phyloP scores from a whole-genome alignment of 2,113 vertebrate genomes.

The Peucedramus taeniatus region DNA sequence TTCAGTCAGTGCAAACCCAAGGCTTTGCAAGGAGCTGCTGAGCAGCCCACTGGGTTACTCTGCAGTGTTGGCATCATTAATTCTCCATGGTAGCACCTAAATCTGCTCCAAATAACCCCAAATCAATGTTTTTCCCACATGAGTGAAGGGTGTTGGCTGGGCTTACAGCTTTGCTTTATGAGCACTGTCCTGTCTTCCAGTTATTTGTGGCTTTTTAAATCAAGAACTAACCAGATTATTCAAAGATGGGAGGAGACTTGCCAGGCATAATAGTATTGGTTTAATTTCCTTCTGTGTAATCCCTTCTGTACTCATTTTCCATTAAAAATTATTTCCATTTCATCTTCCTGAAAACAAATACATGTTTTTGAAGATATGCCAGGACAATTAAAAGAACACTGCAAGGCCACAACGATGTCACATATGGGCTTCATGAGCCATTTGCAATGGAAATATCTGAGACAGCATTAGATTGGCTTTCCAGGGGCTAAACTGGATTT shows the following conservation, averaged over 20 bases:
- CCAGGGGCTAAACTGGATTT: neutral
- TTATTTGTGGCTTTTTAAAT: neutral
- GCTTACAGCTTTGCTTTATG: neutral
- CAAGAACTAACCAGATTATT: neutral
- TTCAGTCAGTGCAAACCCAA: neutral
- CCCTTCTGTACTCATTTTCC: neutral
- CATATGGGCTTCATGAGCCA: neutral
- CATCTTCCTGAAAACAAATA: neutral
- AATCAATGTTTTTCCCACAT: neutral
- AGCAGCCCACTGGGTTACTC: neutral
- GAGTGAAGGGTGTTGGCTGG: neutral
- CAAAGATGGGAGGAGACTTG: neutral
- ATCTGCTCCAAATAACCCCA: neutral
- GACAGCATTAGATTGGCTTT: neutral
- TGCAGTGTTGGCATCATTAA: neutral
- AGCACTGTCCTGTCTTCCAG: neutral
- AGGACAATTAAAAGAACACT: neutral
- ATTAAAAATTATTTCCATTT: conserved; percentile 18
- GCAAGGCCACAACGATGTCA: neutral
- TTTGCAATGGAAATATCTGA: neutral
- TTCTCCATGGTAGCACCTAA: neutral
- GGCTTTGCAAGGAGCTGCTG: neutral
- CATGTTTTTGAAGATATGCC: neutral
- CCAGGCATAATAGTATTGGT: neutral
- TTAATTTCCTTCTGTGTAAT: neutral